A percentile compares a stretch with the other conserved stretches of the same genome.
phyloP scores from a whole-genome alignment of 1,140 invertebrate genomes.

The Pteromalus puparum region DNA sequence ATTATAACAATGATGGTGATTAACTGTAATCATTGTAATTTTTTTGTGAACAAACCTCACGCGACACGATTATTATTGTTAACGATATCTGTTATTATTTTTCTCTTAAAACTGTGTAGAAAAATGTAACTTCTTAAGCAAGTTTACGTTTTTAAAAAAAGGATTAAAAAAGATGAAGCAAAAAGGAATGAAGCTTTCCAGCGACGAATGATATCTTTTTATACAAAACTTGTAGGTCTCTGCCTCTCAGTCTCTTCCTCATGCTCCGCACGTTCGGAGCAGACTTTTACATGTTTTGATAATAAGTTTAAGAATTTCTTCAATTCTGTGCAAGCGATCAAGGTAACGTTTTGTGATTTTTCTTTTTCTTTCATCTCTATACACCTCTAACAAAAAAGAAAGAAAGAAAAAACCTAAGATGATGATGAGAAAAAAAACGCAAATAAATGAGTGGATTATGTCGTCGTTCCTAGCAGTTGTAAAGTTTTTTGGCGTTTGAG shows the following conservation, averaged over 20 bases:
- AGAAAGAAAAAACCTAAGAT: constrained; percentile 12
- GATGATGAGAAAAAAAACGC: not conserved
- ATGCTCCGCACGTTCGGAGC: not conserved
- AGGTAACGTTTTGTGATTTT: constrained; percentile 21
- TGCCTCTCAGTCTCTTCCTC: constrained; percentile 49
- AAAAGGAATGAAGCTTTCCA: constrained; percentile 29
- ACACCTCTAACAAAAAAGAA: constrained; percentile 6
- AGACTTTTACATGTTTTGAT: constrained; percentile 45
- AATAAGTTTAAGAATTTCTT: constrained; percentile 48
- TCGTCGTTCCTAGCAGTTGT: constrained; percentile 33
- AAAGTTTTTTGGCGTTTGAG: not conserved
- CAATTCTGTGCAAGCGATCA: not conserved
- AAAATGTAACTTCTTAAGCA: constrained; percentile 46
- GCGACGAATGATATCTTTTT: constrained; percentile 47
- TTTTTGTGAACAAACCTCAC: constrained; percentile 58
- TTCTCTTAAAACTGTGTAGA: constrained; percentile 57
- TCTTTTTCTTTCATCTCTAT: not conserved
- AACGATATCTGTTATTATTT: constrained; percentile 60
- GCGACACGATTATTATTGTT: constrained; percentile 65
- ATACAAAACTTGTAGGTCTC: constrained; percentile 50
- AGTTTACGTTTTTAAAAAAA: constrained; percentile 36
- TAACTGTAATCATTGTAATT: constrained; percentile 60
- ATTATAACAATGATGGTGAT: constrained; percentile 56
- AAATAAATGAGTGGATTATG: not conserved
- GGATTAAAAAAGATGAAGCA: constrained; percentile 21